phyloP scores from a whole-genome alignment of 2,888 invertebrate genomes.

The Yponomeuta evonymella region DNA sequence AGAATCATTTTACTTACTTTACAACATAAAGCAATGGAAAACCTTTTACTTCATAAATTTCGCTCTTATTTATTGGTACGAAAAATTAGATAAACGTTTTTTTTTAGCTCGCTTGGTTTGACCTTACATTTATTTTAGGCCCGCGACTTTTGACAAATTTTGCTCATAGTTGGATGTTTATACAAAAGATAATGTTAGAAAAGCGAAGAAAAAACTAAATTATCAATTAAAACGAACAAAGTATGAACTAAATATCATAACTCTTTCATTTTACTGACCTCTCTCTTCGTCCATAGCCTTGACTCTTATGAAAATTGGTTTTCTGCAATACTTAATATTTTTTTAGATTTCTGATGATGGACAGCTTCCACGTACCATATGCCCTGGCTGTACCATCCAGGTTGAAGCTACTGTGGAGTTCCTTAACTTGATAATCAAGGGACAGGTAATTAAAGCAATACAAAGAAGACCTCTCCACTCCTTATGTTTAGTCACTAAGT shows the following conservation, averaged over 20 bases:
- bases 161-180: not conserved
- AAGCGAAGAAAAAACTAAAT: not conserved
- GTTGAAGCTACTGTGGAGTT: slow-evolving; percentile 84
- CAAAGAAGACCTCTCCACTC: not conserved
- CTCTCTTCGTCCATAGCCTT: not conserved
- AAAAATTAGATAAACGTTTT: not conserved
- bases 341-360: slow-evolving; percentile 82
- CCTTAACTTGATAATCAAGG: slow-evolving; percentile 81
- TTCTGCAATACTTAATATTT: not conserved
- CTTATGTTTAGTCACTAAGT: not conserved
- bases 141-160: slow-evolving; percentile 12
- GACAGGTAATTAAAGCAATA: slow-evolving; percentile 66
- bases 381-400: slow-evolving; percentile 86
- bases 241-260: not conserved
- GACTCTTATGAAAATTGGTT: not conserved
- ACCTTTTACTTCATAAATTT: not conserved
- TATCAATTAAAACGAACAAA: not conserved
- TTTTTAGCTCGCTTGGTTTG: not conserved
- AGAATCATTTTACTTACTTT: slow-evolving; percentile 45
- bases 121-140: slow-evolving; percentile 5
- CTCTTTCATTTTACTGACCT: not conserved
- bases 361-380: slow-evolving; percentile 82
- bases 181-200: not conserved
- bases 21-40: slow-evolving; percentile 12
- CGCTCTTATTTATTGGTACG: not conserved